Conservation (phyloP, 2,113 vertebrate genomes). For the Talpa occidentalis region DNA sequence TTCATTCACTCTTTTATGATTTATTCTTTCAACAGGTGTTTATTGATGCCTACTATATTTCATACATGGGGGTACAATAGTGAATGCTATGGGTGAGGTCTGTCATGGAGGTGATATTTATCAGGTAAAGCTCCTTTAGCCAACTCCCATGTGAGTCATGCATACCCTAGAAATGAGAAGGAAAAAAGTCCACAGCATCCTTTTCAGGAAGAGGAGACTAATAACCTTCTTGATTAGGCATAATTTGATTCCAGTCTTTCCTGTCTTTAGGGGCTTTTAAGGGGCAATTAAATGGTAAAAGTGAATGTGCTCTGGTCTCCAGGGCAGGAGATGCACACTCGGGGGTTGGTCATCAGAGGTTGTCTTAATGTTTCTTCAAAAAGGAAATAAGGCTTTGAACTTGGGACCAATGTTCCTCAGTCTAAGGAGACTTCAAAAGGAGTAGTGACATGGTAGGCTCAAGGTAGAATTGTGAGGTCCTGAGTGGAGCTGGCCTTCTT, state of each 20-base stretch:
- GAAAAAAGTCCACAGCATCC: neutral
- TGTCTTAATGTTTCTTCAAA: neutral
- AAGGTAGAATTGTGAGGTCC: neutral
- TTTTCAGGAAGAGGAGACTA: neutral
- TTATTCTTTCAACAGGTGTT: neutral
- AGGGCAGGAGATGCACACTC: neutral
- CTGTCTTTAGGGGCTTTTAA: neutral
- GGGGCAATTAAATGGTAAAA: neutral
- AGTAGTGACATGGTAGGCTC: neutral
- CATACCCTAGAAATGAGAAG: neutral
- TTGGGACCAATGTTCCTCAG: neutral
- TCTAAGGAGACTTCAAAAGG: neutral
- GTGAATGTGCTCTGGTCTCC: neutral
- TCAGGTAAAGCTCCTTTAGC: neutral
- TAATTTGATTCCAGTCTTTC: conserved; percentile 54
- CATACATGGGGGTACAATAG: neutral
- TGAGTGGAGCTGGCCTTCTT: neutral
- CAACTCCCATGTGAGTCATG: neutral
- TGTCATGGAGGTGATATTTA: neutral
- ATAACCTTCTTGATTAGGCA: neutral
- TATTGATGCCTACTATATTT: neutral
- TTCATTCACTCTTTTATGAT: conserved; percentile 4
- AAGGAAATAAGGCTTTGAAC: neutral
- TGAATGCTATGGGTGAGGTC: neutral
- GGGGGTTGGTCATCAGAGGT: conserved; percentile 30